Conservation (phyloP, 1,140 invertebrate species). For the Potamilus streckersoni region DNA sequence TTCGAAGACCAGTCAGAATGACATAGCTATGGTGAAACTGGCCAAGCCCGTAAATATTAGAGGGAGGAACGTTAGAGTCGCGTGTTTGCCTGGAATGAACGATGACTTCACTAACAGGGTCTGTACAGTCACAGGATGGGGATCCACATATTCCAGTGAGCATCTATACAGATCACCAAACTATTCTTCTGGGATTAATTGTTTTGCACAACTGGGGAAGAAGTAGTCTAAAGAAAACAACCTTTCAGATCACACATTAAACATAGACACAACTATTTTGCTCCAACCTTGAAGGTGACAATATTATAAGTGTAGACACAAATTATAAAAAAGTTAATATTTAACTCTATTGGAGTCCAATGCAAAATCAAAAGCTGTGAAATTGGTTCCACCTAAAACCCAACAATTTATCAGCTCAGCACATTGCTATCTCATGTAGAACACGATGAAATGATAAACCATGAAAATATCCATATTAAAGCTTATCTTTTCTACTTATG, state of each 20-base stretch:
- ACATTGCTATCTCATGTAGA: too few species aligned
- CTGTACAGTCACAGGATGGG: conserved; percentile 53
- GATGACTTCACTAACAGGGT: conserved; percentile 36
- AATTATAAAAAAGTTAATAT: too few species aligned
- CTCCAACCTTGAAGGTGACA: not conserved
- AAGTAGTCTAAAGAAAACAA: not conserved
- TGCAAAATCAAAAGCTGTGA: too few species aligned
- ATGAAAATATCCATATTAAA: too few species aligned
- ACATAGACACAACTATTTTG: not conserved
- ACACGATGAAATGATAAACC: too few species aligned
- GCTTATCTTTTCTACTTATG: too few species aligned
- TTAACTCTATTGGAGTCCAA: too few species aligned
- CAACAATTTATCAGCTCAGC: too few species aligned
- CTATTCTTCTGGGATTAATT: not conserved
- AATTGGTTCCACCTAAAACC: too few species aligned
- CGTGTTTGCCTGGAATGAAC: conserved; percentile 35
- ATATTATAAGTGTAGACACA: not conserved
- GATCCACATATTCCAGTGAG: conserved; percentile 39
- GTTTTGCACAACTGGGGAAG: not conserved
- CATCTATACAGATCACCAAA: not conserved
- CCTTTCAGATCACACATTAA: not conserved
- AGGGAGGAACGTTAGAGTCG: conserved; percentile 26
- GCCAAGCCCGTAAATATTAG: conserved; percentile 35
- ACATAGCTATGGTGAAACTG: conserved; percentile 50
- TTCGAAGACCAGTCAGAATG: conserved; percentile 32